These are phyloP conservation scores for Palythoa heliodiscus DNA, from an alignment of 92 coral and sea anemone genomes.

Conservation along the genomic window DNA sequence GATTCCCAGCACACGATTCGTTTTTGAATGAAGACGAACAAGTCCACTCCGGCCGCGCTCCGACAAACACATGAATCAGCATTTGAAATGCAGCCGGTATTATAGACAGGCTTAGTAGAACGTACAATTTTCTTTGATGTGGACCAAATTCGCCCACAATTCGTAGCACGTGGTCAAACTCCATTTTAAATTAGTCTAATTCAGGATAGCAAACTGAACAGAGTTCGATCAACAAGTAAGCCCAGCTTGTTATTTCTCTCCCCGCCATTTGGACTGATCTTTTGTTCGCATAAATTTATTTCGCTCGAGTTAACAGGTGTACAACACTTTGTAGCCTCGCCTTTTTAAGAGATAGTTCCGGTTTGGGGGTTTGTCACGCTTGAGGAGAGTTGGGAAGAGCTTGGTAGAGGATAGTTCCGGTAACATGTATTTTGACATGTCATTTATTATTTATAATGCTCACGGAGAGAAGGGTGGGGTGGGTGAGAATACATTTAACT, in stretches of 20 bases:
- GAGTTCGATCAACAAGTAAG: neutral
- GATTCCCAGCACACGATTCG: slow-evolving; percentile 74
- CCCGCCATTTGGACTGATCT: slow-evolving; percentile 1
- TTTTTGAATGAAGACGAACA: slow-evolving; percentile 75
- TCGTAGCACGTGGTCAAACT: slow-evolving; percentile 94
- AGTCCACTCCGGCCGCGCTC: slow-evolving; percentile 85
- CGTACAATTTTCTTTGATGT: slow-evolving; percentile 84
- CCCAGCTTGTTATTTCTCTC: neutral
- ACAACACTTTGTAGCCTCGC: slow-evolving; percentile 39
- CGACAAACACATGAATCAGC: slow-evolving; percentile 86
- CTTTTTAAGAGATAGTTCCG: neutral
- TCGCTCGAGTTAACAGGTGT: slow-evolving; percentile 32
- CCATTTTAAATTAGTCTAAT: slow-evolving; percentile 60
- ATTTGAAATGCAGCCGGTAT: slow-evolving; percentile 97
- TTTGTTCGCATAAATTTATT: slow-evolving; percentile 22
- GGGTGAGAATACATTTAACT: too few species aligned
- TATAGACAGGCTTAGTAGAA: slow-evolving; percentile 78
- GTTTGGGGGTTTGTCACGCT: neutral
- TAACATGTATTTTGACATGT: too few species aligned
- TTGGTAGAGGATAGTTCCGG: too few species aligned
- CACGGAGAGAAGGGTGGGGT: too few species aligned
- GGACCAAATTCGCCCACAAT: slow-evolving; percentile 98
- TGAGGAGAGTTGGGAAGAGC: too few species aligned
- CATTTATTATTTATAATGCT: too few species aligned
- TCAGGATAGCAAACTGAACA: neutral